Conservation (phyloP, 2,113 vertebrate genomes). For the Mus spicilegus region DNA sequence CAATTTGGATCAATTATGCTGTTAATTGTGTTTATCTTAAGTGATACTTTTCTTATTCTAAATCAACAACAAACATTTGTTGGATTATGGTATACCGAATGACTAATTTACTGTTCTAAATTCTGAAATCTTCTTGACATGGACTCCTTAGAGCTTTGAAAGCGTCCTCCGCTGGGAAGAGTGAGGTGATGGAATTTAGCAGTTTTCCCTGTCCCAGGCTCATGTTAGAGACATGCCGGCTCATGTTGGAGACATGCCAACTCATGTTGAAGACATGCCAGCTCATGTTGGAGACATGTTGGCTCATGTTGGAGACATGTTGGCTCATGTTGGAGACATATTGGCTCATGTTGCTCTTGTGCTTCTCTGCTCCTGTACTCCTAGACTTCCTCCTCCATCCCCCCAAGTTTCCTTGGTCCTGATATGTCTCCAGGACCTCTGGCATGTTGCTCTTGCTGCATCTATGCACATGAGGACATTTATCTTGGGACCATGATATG, state of each 20-base stretch:
- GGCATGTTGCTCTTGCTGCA: fast-evolving
- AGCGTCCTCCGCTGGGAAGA: fast-evolving
- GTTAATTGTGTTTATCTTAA: background rate
- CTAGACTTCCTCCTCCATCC: background rate
- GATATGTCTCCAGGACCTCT: background rate
- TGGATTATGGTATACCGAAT: background rate
- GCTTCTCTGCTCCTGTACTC: background rate
- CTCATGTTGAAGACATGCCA: no score
- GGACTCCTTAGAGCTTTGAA: no score
- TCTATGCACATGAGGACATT: background rate
- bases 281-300: no score
- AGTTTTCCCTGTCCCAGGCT: background rate
- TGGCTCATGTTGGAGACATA: no score
- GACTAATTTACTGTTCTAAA: background rate
- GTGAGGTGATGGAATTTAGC: background rate
- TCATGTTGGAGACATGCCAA: no score
- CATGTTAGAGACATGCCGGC: no score
- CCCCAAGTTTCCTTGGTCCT: background rate
- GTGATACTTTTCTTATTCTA: constrained; percentile 20
- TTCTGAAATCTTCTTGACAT: background rate
- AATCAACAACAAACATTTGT: background rate
- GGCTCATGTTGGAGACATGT: no score
- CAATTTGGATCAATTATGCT: no score
- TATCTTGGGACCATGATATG: fast-evolving
- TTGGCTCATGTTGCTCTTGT: background rate